These are phyloP conservation scores for Drosophila prolongata DNA, from an alignment of 2,888 invertebrate species.

Conservation along the genomic window DNA sequence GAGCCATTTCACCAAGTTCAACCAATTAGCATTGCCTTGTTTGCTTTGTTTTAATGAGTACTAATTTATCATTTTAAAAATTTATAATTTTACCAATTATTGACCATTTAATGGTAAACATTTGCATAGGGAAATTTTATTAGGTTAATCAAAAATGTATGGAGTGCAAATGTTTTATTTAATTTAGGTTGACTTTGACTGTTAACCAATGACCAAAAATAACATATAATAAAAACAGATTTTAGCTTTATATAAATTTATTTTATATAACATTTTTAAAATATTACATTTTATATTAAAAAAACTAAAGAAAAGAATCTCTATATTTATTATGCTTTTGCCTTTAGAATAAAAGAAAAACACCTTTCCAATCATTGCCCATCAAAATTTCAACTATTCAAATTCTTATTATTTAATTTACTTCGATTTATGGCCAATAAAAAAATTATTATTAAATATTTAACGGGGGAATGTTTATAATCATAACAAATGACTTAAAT, in stretches of 20 bases:
- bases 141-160: background rate
- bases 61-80: constrained; percentile 13
- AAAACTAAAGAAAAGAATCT: too few relatives aligned
- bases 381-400: too few relatives aligned
- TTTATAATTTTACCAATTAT: background rate
- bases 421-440: too few relatives aligned
- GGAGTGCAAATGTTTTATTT: background rate
- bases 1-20: constrained; percentile 1
- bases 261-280: too few relatives aligned
- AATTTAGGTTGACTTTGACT: background rate
- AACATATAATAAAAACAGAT: too few relatives aligned
- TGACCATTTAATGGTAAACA: background rate
- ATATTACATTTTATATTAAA: too few relatives aligned
- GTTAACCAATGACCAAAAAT: too few relatives aligned
- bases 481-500: background rate
- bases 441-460: background rate
- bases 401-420: background rate
- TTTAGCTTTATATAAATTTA: too few relatives aligned
- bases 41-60: constrained; percentile 12
- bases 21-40: constrained; percentile 15
- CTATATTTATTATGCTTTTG: too few relatives aligned
- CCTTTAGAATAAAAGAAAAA: too few relatives aligned
- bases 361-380: too few relatives aligned
- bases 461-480: background rate
- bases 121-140: background rate